Evolutionary conservation across 2,888 invertebrate genomes (phyloP).

Genomic region (Aleiodes leptofemur): DNA sequence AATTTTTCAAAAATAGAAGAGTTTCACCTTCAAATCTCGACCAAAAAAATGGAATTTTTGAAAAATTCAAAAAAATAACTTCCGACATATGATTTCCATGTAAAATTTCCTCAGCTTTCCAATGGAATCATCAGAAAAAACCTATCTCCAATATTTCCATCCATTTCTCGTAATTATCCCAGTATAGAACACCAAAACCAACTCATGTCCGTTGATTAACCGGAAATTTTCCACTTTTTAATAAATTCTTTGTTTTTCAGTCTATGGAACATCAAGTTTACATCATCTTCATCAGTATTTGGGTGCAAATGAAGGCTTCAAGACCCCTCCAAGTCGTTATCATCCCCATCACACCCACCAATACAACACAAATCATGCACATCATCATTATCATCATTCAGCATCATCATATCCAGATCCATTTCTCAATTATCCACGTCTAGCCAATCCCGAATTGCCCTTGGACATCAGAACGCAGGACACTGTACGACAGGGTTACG

Average conservation of each 20-base stretch:
- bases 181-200: no score
- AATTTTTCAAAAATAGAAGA: no score
- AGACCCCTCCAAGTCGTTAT: slow-evolving; percentile 67
- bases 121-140: no score
- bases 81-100: no score
- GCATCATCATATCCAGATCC: slow-evolving; percentile 66
- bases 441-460: slow-evolving; percentile 64
- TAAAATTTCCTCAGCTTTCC: no score
- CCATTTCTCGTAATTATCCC: no score
- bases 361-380: slow-evolving; percentile 62
- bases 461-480: slow-evolving; percentile 64
- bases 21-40: no score
- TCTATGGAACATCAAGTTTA: slow-evolving; percentile 68
- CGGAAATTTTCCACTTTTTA: no score
- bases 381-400: slow-evolving; percentile 62
- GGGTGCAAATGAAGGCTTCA: slow-evolving; percentile 69
- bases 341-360: slow-evolving; percentile 67
- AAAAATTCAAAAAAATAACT: no score
- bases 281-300: slow-evolving; percentile 72
- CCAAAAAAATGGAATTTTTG: no score
- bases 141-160: no score
- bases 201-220: no score
- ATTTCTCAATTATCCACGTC: slow-evolving; percentile 69
- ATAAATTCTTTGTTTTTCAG: slow-evolving; percentile 49
- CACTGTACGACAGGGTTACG: slow-evolving; percentile 54